A percentile compares a stretch with the other conserved stretches of the same genome.
phyloP scores from a whole-genome alignment of 2,888 invertebrate species.

The Eristalinus sepulchralis region DNA sequence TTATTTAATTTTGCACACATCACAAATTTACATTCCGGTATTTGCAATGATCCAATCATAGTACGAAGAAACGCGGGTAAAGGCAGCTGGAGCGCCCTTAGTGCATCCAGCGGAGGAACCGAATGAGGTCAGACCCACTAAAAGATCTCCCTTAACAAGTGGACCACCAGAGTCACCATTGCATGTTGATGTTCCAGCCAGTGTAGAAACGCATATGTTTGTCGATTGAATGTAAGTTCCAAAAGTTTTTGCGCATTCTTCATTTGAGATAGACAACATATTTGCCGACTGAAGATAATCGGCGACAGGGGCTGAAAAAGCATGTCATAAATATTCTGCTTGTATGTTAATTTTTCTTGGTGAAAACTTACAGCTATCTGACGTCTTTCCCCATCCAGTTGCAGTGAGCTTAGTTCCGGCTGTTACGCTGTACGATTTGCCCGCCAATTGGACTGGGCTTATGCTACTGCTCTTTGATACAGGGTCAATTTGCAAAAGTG shows the following conservation, averaged over 20 bases:
- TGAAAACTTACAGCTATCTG: slow-evolving; percentile 8
- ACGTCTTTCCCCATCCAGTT: slow-evolving; percentile 39
- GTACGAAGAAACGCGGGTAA: slow-evolving; percentile 74
- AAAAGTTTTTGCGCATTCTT: background rate
- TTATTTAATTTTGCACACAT: background rate
- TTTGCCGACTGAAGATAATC: background rate
- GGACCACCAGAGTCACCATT: slow-evolving; percentile 36
- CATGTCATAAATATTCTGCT: no score
- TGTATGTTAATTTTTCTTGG: background rate
- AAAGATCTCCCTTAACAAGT: background rate
- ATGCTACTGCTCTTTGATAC: slow-evolving; percentile 1
- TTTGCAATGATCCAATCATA: slow-evolving; percentile 73
- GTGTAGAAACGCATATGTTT: background rate
- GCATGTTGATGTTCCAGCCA: slow-evolving; percentile 72
- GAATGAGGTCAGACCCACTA: slow-evolving; percentile 32
- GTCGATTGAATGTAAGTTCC: background rate
- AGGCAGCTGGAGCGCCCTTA: slow-evolving; percentile 50
- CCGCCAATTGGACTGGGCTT: background rate
- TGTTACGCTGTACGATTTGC: background rate
- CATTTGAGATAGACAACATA: background rate
- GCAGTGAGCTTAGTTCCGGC: slow-evolving; percentile 17
- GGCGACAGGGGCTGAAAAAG: background rate
- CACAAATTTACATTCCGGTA: background rate
- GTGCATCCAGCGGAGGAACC: slow-evolving; percentile 5
- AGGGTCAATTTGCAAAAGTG: slow-evolving; percentile 16